Evolutionary conservation across 92 coral and sea anemone species (phyloP).

Genomic region (Phenganax marumi): DNA sequence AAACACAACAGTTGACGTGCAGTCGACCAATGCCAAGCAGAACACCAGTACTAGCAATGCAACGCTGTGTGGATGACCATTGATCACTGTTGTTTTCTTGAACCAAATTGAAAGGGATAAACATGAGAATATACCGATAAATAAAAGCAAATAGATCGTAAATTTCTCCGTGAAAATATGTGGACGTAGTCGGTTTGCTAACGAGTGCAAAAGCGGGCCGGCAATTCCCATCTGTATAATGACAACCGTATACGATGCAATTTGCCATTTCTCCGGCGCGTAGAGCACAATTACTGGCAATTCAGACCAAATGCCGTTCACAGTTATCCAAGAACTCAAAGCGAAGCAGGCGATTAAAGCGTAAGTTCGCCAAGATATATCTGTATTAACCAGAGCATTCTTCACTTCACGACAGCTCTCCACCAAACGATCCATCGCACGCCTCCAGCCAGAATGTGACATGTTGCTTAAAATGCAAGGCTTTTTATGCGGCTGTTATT

Average conservation of each 20-base stretch:
- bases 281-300: constrained; percentile 76
- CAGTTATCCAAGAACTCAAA: constrained; percentile 91
- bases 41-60: constrained; percentile 76
- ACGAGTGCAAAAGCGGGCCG: constrained; percentile 70
- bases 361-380: constrained; percentile 85
- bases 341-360: constrained; percentile 75
- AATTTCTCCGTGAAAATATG: constrained; percentile 63
- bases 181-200: constrained; percentile 69
- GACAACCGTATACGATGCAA: constrained; percentile 83
- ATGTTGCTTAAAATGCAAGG: neutral
- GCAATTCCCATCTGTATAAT: constrained; percentile 78
- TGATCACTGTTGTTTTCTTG: constrained; percentile 64
- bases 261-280: constrained; percentile 86
- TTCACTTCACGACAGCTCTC: constrained; percentile 36
- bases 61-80: constrained; percentile 70
- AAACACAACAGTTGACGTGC: constrained; percentile 91
- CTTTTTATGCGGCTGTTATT: neutral
- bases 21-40: constrained; percentile 76
- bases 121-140: constrained; percentile 74
- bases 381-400: constrained; percentile 26
- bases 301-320: constrained; percentile 96
- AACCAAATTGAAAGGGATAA: constrained; percentile 71
- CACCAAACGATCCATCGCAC: constrained; percentile 25
- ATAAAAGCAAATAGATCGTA: constrained; percentile 59
- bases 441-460: neutral